These are phyloP conservation scores for Cygnus olor DNA, from an alignment of 2,797 vertebrate species.

Conservation along the genomic window DNA sequence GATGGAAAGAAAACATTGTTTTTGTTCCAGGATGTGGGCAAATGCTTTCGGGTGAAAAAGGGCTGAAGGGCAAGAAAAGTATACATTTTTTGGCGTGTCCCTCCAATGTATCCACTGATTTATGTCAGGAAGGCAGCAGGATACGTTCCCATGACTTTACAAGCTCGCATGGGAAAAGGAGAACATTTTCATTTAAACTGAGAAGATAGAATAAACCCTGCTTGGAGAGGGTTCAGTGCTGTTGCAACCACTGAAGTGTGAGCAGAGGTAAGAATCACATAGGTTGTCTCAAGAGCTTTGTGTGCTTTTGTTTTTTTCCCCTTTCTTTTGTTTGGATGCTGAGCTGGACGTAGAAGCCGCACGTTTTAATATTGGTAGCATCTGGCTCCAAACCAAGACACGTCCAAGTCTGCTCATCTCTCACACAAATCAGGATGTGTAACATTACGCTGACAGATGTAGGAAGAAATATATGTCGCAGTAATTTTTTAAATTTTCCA, in stretches of 20 bases:
- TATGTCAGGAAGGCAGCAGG: conserved; percentile 54
- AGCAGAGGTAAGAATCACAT: background rate
- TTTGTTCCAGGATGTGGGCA: conserved; percentile 55
- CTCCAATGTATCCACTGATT: conserved; percentile 50
- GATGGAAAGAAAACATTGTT: conserved; percentile 54
- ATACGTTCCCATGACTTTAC: conserved; percentile 60
- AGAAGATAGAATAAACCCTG: conserved; percentile 33
- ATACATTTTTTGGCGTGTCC: conserved; percentile 41
- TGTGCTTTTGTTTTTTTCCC: background rate
- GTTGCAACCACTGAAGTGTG: background rate
- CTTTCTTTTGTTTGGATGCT: background rate
- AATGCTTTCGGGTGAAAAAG: conserved; percentile 27
- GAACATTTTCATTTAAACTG: conserved; percentile 38
- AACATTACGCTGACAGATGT: conserved; percentile 28
- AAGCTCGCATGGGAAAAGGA: background rate
- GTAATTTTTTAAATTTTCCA: background rate
- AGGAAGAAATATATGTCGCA: conserved; percentile 38
- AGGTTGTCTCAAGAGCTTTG: background rate
- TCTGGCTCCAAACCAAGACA: conserved; percentile 29
- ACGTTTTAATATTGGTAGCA: background rate
- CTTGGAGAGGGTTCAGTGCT: background rate
- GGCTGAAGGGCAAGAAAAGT: conserved; percentile 55
- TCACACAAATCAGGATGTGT: conserved; percentile 10
- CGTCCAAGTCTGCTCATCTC: conserved; percentile 26
- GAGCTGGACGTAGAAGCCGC: background rate